These are phyloP conservation scores for Acrobasis consociella DNA, from an alignment of 2,888 invertebrate species.

Conservation along the genomic window DNA sequence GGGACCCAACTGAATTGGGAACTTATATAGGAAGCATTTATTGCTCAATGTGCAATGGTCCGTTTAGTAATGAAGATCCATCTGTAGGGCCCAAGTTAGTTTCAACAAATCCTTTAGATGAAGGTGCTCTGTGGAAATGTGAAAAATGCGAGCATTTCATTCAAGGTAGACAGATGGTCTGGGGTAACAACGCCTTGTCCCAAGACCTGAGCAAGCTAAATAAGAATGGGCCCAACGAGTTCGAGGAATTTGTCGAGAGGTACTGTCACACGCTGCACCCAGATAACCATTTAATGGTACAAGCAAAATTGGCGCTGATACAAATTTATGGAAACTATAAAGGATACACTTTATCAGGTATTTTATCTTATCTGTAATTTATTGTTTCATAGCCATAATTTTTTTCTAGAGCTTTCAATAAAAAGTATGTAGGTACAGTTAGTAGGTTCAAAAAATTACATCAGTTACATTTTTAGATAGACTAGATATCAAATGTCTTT, in stretches of 20 bases:
- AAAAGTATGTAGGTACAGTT: no score
- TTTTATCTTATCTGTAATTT: not conserved
- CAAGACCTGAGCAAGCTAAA: conserved; percentile 82
- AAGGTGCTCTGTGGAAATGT: conserved; percentile 85
- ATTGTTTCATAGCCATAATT: no score
- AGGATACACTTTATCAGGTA: conserved; percentile 82
- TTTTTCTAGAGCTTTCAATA: no score
- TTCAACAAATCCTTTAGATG: conserved; percentile 84
- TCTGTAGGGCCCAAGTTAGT: conserved; percentile 75
- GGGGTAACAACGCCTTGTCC: conserved; percentile 84
- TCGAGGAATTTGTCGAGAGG: conserved; percentile 85
- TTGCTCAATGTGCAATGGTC: conserved; percentile 84
- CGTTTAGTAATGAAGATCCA: conserved; percentile 47
- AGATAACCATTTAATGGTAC: conserved; percentile 85
- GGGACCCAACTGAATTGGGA: conserved; percentile 87
- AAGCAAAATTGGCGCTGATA: conserved; percentile 86
- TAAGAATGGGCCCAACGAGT: conserved; percentile 76
- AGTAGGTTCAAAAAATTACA: no score
- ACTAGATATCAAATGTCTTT: not conserved
- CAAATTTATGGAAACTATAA: conserved; percentile 86
- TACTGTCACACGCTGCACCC: conserved; percentile 85
- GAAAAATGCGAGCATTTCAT: conserved; percentile 83
- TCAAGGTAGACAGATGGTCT: conserved; percentile 82
- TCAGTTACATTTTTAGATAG: no score
- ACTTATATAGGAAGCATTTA: conserved; percentile 85